Conservation (phyloP, 2,888 invertebrate species). For the Drosophila siamana region DNA sequence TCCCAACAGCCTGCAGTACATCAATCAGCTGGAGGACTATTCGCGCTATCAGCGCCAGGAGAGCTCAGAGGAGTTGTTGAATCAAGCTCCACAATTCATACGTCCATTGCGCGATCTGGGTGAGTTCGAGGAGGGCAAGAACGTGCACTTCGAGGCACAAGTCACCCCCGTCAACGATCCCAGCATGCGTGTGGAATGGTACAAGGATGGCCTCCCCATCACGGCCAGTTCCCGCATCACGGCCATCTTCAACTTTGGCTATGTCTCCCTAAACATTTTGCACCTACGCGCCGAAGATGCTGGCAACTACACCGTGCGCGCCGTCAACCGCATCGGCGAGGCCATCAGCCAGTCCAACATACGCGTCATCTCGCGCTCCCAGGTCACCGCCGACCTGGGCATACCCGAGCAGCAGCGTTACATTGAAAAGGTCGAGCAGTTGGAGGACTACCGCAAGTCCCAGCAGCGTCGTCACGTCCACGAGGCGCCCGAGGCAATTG, state of each 20-base stretch:
- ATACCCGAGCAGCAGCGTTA: constrained; percentile 96
- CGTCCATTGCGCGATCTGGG: constrained; percentile 94
- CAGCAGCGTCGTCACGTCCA: constrained; percentile 92
- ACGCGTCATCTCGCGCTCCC: constrained; percentile 91
- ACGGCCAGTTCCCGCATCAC: constrained; percentile 98
- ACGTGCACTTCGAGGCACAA: constrained; percentile 97
- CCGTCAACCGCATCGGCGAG: constrained; percentile 95
- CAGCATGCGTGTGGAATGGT: constrained; percentile 97
- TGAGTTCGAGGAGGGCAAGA: constrained; percentile 94
- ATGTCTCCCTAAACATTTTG: constrained; percentile 99
- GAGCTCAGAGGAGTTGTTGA: constrained; percentile 92
- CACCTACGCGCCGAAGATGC: constrained; percentile 99
- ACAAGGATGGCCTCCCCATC: constrained; percentile 96
- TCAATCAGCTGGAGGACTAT: constrained; percentile 95
- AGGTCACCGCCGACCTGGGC: constrained; percentile 94
- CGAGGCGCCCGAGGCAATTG: constrained; percentile 92
- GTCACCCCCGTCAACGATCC: constrained; percentile 96
- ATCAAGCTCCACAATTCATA: constrained; percentile 94
- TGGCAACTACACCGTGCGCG: constrained; percentile 96
- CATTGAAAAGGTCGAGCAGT: constrained; percentile 95
- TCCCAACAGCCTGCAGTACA: constrained; percentile 95
- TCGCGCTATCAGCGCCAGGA: constrained; percentile 94
- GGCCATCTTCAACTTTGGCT: constrained; percentile 99
- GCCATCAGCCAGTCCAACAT: constrained; percentile 93
- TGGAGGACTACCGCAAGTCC: constrained; percentile 93